Base-by-base conservation (phyloP, 2,888 invertebrate genomes). In the Drosophila yooni region DNA sequence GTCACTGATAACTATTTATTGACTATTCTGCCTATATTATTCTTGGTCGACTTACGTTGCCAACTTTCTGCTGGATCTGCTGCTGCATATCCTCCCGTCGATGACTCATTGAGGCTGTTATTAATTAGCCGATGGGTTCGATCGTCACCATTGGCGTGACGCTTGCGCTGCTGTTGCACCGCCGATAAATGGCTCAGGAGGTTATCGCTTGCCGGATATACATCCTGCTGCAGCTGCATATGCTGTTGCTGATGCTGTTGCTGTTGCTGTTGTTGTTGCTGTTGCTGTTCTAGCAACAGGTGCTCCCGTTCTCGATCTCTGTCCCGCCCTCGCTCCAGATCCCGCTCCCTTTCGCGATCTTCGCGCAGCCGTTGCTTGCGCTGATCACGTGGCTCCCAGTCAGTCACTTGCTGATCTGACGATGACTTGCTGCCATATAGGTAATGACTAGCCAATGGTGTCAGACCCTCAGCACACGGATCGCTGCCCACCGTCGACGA, bases 101-200 rank as follows among this genome's bases (percentile, higher is more conserved):
- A 15, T n/a, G 70, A 43, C 46, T 81, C 79, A 65, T 62, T 79
- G 53, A 59, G 53, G 31, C 56, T 71, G 36, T 76, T 88, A 33
- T 81, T 82, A 46, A 85, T 57, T 60, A 97, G 60, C 97, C 97
- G 83, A 97, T 96, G 57, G 97, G 96, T 92, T 96, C 97, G 27
- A 96, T 96, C 85, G 21, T 83, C 79, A 60, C 31, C 74, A 61
- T 76, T 76, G 21, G 40, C 74, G 7, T 80, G 72, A 11, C 77
- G 71, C 36, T 77, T 81, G 25, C 82, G 82, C 31, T 80, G 81
- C 40, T 81, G 71, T 7, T 79, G 74, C 13, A 50, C 60, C 18
- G 61, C 51, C 27, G 61, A 50, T 50, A 79, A 21, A 11, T 83
- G 82, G 38, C 68, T 78, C 3, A 83, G 56, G 36, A 82, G 83